Conservation (phyloP, 2,113 vertebrate genomes). For the Pterocles orientalis region DNA sequence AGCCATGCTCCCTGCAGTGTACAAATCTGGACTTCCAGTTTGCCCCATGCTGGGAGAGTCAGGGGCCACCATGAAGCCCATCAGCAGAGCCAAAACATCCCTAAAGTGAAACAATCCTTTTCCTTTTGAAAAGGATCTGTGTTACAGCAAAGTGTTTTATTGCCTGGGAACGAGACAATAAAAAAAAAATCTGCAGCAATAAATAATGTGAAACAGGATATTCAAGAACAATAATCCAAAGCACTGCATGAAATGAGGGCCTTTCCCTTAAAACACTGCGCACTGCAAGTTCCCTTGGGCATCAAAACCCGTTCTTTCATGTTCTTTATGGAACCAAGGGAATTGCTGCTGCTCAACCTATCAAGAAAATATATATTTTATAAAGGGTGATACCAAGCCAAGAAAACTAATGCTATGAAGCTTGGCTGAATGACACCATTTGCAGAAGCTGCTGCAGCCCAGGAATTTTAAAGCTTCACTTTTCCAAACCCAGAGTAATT, state of each 20-base stretch:
- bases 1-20: accelerated
- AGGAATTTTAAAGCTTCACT: background rate
- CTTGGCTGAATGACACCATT: background rate
- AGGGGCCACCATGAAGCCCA: background rate
- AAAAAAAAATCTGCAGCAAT: background rate
- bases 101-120: background rate
- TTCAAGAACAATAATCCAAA: constrained; percentile 17
- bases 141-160: constrained; percentile 15
- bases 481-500: background rate
- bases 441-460: background rate
- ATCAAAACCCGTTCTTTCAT: background rate
- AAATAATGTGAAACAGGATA: constrained; percentile 32
- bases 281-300: background rate
- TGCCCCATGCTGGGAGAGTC: background rate
- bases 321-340: background rate
- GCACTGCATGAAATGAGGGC: background rate
- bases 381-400: background rate
- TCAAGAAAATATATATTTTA: background rate
- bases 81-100: background rate
- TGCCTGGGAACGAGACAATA: constrained; percentile 22
- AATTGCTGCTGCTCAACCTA: background rate
- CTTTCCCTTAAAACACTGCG: constrained; percentile 1
- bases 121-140: constrained; percentile 25
- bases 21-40: background rate
- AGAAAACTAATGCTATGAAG: background rate